Base-by-base conservation (phyloP, 2,797 vertebrate genomes). In the Cirrhinus molitorella region DNA sequence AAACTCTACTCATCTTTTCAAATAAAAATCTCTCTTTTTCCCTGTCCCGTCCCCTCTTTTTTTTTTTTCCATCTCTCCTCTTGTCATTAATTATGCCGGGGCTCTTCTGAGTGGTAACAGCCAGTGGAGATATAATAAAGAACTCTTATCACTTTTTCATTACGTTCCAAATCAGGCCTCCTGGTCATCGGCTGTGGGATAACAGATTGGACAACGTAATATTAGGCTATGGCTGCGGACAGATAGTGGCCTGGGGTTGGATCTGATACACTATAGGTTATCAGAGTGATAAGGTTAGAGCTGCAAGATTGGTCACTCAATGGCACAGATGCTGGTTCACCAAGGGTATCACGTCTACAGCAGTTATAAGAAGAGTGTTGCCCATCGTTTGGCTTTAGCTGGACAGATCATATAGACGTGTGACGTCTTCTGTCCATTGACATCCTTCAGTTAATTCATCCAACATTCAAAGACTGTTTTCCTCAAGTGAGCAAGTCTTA, bases 61-160 rank as follows among this genome's bases (percentile, higher is more conserved):
- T 75, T 55, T 84, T 63, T 79, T 8, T 40, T 40, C 37, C 40
- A 57, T 65, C 43, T 28, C 21, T 65, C 28, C 11, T 49, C 53
- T 66, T 66, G 34, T 77, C 71, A 65, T 84, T 80, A 65, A 65
- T 80, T 80, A 84, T 53, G 49, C 23, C 31, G 61, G 40, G 47
- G 17, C 34, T 65, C 53, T 10, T 47, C 84, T 86, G 86, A 82
- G 74, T 86, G 88, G 71, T 79, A 75, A 75, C 59, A 19, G 75
- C 68, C 59, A 88, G 83, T 87, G 2, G 53, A 80, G 81, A 80
- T 21, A 81, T 82, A 88, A 90, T 85, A 83, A 83, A 78, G 53
- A 83, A 82, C 53, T 87, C 88, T 92, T 89, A 93, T 92, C 92
- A 85, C 80, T 80, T 83, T 83, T 87, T 91, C 88, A 91, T 91